These are phyloP conservation scores for Samia ricini DNA, from an alignment of 1,140 invertebrate species.

Conservation along the genomic window DNA sequence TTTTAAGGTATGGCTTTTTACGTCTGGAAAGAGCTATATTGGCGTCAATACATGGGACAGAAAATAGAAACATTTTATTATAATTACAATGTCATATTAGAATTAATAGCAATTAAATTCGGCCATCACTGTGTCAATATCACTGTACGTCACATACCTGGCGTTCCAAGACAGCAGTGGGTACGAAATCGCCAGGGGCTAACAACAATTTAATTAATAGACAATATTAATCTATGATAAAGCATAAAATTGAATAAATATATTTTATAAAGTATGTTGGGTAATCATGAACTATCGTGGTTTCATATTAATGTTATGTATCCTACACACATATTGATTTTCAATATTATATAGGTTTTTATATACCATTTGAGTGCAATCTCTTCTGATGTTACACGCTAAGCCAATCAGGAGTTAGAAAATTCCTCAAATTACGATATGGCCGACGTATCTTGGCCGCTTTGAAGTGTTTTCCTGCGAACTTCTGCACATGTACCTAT, in stretches of 20 bases:
- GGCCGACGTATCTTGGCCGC: too few species aligned
- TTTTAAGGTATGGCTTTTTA: neutral
- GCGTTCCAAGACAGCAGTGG: slow-evolving; percentile 23
- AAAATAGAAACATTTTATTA: neutral
- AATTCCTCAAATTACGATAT: too few species aligned
- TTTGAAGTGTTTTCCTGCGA: too few species aligned
- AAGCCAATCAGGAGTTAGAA: too few species aligned
- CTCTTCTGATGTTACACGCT: too few species aligned
- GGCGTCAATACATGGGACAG: neutral
- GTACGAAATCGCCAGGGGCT: slow-evolving; percentile 19
- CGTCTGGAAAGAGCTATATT: neutral
- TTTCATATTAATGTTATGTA: too few species aligned
- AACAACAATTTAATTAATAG: slow-evolving; percentile 24
- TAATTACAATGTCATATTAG: slow-evolving; percentile 15
- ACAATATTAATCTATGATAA: neutral
- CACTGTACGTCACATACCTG: slow-evolving; percentile 34
- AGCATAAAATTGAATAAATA: neutral
- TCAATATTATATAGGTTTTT: too few species aligned
- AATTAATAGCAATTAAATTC: slow-evolving; percentile 27
- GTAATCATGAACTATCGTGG: too few species aligned
- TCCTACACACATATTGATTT: too few species aligned
- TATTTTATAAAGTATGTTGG: neutral
- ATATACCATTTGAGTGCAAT: too few species aligned
- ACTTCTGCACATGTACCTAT: too few species aligned
- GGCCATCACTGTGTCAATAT: slow-evolving; percentile 30